Evolutionary conservation across 2,888 invertebrate genomes (phyloP), one percentile per base, ranked within the genome.

Genomic region (Morpho deidamia): DNA sequence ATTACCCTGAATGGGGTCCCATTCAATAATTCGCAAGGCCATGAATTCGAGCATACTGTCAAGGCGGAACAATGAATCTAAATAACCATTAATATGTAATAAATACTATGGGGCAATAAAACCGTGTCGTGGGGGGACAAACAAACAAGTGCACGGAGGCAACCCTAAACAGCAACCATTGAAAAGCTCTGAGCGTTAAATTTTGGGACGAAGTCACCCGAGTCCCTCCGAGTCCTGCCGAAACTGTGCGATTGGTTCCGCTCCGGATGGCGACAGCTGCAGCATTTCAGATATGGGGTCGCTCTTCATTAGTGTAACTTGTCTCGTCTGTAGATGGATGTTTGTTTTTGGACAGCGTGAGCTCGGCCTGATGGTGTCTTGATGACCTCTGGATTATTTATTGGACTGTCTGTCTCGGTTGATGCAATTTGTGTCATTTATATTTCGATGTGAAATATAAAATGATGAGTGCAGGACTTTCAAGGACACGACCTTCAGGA

Each of bases 71-170:
- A 89, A 89, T 88, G 87, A 86, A 83, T 84, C 87, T 80, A 87
- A 89, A 89, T 89, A 89, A 89, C 89, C 87, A 89, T 89, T 89
- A 89, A 89, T 89, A 89, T 86, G 88, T 87, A 88, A 89, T 89
- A 89, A 89, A 89, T 89, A 87, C 85, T 84, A 83, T 81, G 80
- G 89, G 83, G 87, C 73, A 83, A 84, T 83, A 87, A 83, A 82
- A 72, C 76, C 76, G 74, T 82, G 23, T 23, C 23, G 23, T 23
- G 23, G 74, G 85, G 86, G 88, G 74, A 79, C 84, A 86, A 87
- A 87, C 83, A 88, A 88, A 88, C 89, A 89, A 89, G 88, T 87
- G 87, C 76, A 81, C 70, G 53, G 70, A 63, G 73, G 73, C 76
- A 80, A 83, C 83, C 83, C 82, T 80, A 81, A 80, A 82, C 74